Percentiles rank a stretch among this genome's conserved stretches.
phyloP scores from a whole-genome alignment of 2,888 invertebrate genomes.

The Leucoptera coffeella region DNA sequence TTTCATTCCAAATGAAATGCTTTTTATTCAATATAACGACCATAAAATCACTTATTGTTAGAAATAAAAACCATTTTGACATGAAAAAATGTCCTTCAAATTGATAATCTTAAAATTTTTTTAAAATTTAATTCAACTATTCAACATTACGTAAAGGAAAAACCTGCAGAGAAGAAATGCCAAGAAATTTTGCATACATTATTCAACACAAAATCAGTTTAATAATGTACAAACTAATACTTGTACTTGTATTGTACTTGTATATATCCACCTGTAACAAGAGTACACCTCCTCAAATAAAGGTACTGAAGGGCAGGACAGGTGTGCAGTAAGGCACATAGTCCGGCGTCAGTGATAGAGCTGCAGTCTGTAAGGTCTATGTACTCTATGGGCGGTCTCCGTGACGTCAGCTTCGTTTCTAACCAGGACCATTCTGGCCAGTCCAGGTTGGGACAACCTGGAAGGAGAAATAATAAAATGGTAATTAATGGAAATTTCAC shows the following conservation, averaged over 20 bases:
- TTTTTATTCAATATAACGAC: too few relatives aligned
- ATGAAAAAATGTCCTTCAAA: too few relatives aligned
- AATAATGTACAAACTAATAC: background rate
- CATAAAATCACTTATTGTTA: too few relatives aligned
- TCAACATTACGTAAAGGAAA: too few relatives aligned
- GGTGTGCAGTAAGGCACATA: constrained; percentile 77
- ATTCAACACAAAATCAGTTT: too few relatives aligned
- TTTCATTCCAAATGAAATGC: too few relatives aligned
- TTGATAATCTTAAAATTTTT: too few relatives aligned
- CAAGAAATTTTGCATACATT: too few relatives aligned
- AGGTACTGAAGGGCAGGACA: constrained; percentile 83
- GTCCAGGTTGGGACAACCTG: constrained; percentile 72
- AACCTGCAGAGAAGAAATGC: too few relatives aligned
- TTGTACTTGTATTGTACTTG: background rate
- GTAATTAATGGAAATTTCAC: too few relatives aligned
- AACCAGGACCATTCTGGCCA: constrained; percentile 67
- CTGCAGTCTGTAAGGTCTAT: constrained; percentile 88
- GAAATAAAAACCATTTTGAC: too few relatives aligned
- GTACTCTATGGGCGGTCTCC: constrained; percentile 73
- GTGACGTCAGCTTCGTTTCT: constrained; percentile 50
- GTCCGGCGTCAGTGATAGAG: constrained; percentile 75
- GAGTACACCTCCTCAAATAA: constrained; percentile 80
- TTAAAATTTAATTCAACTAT: too few relatives aligned
- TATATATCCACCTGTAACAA: constrained; percentile 64
- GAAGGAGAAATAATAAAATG: constrained; percentile 7